phyloP scores from a whole-genome alignment of 2,888 invertebrate species.

The Volucella zonaria region DNA sequence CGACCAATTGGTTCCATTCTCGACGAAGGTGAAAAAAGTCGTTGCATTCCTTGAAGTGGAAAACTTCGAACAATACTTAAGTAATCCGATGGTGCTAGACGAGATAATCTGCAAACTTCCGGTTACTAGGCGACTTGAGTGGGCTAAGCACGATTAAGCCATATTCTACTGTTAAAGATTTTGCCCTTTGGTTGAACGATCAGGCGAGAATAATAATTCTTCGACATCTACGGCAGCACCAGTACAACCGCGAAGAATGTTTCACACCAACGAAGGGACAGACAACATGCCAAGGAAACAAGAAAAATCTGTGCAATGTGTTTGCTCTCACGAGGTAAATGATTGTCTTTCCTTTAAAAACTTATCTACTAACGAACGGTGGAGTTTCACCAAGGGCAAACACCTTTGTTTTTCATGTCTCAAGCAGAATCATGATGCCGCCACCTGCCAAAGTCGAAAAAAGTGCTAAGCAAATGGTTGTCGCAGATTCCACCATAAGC shows the following conservation, averaged over 20 bases:
- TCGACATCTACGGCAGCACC: not conserved
- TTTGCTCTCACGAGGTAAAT: not conserved
- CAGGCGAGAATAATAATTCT: slow-evolving; percentile 54
- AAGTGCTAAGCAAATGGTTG: slow-evolving; percentile 2
- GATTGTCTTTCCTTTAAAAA: slow-evolving; percentile 8
- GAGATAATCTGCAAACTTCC: slow-evolving; percentile 55
- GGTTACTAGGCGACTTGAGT: slow-evolving; percentile 33
- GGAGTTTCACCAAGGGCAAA: not conserved
- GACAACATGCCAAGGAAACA: too few relatives aligned
- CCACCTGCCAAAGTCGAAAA: not conserved
- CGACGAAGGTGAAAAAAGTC: slow-evolving; percentile 40
- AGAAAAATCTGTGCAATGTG: not conserved
- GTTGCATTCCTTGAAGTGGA: slow-evolving; percentile 19
- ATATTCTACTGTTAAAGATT: slow-evolving; percentile 32
- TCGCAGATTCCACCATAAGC: not conserved
- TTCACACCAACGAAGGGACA: too few relatives aligned
- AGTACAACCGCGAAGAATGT: not conserved
- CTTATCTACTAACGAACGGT: not conserved
- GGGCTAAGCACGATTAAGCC: slow-evolving; percentile 47
- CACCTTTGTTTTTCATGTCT: slow-evolving; percentile 28
- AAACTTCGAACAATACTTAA: slow-evolving; percentile 20
- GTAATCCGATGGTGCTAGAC: slow-evolving; percentile 31
- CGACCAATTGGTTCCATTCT: slow-evolving; percentile 17
- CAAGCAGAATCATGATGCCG: not conserved
- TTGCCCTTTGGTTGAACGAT: slow-evolving; percentile 41